Percentiles rank a stretch among this genome's conserved stretches.
phyloP scores from a whole-genome alignment of 1,140 invertebrate species.

The Melipona quadrifasciata region DNA sequence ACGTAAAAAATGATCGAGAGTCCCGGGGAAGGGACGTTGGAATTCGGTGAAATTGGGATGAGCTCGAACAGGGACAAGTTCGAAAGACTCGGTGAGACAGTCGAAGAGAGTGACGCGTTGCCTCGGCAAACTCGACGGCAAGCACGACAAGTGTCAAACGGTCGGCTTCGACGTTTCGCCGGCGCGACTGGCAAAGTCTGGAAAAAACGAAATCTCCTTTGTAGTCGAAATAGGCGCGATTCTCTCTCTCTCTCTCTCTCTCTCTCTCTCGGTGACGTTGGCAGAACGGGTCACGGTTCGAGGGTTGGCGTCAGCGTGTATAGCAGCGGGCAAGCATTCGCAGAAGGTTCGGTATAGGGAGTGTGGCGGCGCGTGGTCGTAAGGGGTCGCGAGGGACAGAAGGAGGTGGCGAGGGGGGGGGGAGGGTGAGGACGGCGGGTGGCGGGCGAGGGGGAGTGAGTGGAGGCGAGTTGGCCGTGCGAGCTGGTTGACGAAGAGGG shows the following conservation, averaged over 20 bases:
- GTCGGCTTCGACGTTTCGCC: background rate
- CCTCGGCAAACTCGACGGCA: background rate
- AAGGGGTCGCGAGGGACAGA: conserved; percentile 51
- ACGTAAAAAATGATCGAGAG: background rate
- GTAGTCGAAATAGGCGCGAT: conserved; percentile 46
- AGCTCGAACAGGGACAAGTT: background rate
- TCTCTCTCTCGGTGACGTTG: conserved; percentile 47
- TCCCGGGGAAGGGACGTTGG: background rate
- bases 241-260: background rate
- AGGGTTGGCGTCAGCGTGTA: conserved; percentile 59
- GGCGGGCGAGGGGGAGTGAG: background rate
- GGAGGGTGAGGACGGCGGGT: background rate
- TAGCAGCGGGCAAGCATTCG: conserved; percentile 62
- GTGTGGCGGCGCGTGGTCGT: conserved; percentile 53
- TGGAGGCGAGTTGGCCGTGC: conserved; percentile 10
- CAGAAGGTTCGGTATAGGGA: conserved; percentile 61
- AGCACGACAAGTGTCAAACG: conserved; percentile 2
- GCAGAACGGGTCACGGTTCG: conserved; percentile 58
- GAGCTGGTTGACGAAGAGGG: conserved; percentile 40
- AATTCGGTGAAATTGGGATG: background rate
- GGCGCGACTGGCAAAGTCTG: background rate
- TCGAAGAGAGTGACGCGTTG: background rate
- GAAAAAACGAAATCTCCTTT: conserved; percentile 43
- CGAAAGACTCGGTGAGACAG: background rate
- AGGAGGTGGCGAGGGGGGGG: conserved; percentile 37